Conservation (phyloP, 1,140 invertebrate genomes). For the Caenorhabditis inopinata region DNA sequence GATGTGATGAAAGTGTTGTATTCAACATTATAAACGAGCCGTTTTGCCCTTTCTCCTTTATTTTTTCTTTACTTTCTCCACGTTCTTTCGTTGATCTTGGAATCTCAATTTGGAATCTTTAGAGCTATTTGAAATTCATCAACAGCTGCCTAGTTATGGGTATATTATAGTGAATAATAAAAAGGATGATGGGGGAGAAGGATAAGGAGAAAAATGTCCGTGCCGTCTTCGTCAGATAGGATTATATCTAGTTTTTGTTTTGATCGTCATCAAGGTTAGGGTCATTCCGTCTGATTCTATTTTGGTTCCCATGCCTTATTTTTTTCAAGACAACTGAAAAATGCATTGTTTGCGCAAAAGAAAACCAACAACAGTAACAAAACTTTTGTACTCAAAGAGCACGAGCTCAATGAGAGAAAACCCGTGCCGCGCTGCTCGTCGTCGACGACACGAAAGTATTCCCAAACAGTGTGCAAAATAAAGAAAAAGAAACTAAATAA, state of each 20-base stretch:
- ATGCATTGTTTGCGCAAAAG: too few relatives aligned
- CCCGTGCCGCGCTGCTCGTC: background rate
- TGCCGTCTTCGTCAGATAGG: background rate
- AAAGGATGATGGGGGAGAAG: background rate
- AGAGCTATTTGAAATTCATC: background rate
- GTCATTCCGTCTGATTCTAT: background rate
- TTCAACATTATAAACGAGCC: background rate
- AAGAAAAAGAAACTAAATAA: conserved; percentile 28
- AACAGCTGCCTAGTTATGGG: background rate
- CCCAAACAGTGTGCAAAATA: conserved; percentile 8
- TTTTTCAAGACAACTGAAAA: too few relatives aligned
- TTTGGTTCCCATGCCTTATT: background rate
- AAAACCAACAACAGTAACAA: background rate
- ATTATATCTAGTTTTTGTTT: conserved; percentile 13
- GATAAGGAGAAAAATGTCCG: background rate
- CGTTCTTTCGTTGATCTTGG: background rate
- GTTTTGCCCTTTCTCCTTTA: background rate
- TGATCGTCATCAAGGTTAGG: conserved; percentile 16
- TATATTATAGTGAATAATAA: background rate
- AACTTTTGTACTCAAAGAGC: conserved; percentile 33
- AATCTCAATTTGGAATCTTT: background rate
- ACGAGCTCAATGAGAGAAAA: background rate
- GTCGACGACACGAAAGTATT: conserved; percentile 19
- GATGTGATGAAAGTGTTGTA: too few relatives aligned
- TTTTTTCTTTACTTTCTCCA: background rate